Evolutionary conservation across 2,113 vertebrate species (phyloP).

Genomic region (Erinaceus europaeus): DNA sequence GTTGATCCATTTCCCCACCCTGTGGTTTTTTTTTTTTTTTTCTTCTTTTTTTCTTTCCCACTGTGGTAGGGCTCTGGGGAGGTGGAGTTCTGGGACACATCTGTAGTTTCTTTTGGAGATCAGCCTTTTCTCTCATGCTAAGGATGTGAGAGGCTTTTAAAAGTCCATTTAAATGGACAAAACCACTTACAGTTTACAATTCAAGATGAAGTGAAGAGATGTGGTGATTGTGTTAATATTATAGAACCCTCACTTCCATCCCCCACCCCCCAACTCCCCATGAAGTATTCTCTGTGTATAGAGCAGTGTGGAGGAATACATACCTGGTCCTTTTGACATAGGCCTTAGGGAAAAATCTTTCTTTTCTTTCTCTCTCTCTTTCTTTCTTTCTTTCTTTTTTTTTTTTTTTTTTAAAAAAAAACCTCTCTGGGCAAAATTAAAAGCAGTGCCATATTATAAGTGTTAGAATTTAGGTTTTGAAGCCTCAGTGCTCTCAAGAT

Average conservation of each 20-base stretch:
- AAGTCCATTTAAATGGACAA: neutral
- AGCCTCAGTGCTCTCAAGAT: neutral
- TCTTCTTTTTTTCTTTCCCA: neutral
- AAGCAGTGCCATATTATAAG: neutral
- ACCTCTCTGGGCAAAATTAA: conserved; percentile 27
- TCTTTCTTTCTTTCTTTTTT: too few relatives aligned
- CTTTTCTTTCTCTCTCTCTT: too few relatives aligned
- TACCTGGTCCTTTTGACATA: neutral
- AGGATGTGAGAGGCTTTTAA: neutral
- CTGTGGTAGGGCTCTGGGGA: too few relatives aligned
- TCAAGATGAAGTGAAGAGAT: conserved; percentile 11
- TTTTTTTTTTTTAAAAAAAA: conserved; percentile 29
- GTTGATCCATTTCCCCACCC: neutral
- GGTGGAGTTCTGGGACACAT: neutral
- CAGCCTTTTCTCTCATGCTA: neutral
- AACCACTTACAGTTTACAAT: neutral
- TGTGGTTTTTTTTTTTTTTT: neutral
- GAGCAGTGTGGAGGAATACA: neutral
- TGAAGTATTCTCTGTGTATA: too few relatives aligned
- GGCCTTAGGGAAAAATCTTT: conserved; percentile 16
- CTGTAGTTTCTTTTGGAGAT: neutral
- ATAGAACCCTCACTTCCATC: too few relatives aligned
- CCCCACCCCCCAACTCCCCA: too few relatives aligned
- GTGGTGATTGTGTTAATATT: neutral
- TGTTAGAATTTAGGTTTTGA: conserved; percentile 41